Base-by-base conservation (phyloP, 2,797 vertebrate species). In the Neopelma chrysocephalum region DNA sequence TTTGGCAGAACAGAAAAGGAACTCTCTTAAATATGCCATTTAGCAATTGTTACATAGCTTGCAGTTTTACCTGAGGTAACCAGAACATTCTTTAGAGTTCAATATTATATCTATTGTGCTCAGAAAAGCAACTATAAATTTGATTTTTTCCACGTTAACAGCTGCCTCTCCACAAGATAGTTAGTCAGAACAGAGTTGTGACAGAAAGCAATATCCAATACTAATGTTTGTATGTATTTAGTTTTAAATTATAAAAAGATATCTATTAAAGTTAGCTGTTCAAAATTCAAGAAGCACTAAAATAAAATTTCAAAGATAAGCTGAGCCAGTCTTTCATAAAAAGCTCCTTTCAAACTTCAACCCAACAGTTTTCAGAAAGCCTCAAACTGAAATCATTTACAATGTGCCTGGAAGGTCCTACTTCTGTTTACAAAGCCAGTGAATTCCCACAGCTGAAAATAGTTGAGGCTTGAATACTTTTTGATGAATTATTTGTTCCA, bases 391-490 rank as follows among this genome's bases (percentile, higher is more conserved):
- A 92, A 68, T 87, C 1, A 90, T 87, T 93, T 77, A 57, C 72
- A 19, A 31, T 53, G 51, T 53, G 18, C 51, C 51, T 53, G 51
- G 51, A 53, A 53, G 51, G 29, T 89, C 34, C 53, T 42, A 21
- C 29, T 72, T 75, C 61, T 86, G 20, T 82, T 95, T 69, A 95
- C 88, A 53, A 93, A 93, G 80, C 45, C 0, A 0, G 75, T 82
- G 56, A 91, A 83, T 71, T 94, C 60, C 76, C 68, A 61, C 69
- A 93, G 82, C 61, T 91, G 93, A 91, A 95, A 94, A 90, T 20
- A 94, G 53, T 60, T 86, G 79, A 91, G 71, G 65, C 57, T 86
- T 76, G 51, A 90, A 53, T 61, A 87, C 64, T 75, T 78, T 92
- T 94, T 94, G 87, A 47, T 76, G 68, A 91, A 78, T 45, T 42